Evolutionary conservation across 2,113 vertebrate genomes (phyloP).

Genomic region (Chaetodon auriga): DNA sequence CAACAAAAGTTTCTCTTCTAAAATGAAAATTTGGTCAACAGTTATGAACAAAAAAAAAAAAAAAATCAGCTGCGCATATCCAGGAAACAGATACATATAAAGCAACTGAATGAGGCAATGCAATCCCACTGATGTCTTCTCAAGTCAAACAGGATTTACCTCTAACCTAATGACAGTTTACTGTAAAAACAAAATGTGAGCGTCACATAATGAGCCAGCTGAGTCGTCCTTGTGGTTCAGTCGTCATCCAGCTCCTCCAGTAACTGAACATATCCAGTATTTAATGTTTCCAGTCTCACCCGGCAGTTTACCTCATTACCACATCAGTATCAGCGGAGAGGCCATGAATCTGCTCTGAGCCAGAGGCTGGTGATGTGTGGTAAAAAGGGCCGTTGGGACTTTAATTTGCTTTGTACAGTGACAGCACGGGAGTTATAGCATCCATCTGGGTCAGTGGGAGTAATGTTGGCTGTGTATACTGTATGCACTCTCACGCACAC

Average conservation of each 20-base stretch:
- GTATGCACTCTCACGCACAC: neutral
- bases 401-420: slow-evolving; percentile 1
- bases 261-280: neutral
- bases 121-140: neutral
- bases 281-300: neutral
- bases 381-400: neutral
- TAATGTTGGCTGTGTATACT: neutral
- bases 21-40: neutral
- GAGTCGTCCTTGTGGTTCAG: neutral
- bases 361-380: slow-evolving; percentile 12
- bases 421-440: neutral
- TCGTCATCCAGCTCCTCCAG: neutral
- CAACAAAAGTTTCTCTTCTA: neutral
- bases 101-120: neutral
- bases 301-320: slow-evolving; percentile 14
- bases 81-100: too few relatives aligned
- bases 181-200: neutral
- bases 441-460: slow-evolving; percentile 17
- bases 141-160: neutral
- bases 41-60: neutral
- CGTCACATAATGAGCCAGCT: too few relatives aligned
- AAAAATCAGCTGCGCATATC: neutral
- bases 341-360: slow-evolving; percentile 25
- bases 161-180: neutral
- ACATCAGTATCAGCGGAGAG: neutral